Evolutionary conservation across 2,888 invertebrate genomes (phyloP).

Genomic region (Netelia inedita): DNA sequence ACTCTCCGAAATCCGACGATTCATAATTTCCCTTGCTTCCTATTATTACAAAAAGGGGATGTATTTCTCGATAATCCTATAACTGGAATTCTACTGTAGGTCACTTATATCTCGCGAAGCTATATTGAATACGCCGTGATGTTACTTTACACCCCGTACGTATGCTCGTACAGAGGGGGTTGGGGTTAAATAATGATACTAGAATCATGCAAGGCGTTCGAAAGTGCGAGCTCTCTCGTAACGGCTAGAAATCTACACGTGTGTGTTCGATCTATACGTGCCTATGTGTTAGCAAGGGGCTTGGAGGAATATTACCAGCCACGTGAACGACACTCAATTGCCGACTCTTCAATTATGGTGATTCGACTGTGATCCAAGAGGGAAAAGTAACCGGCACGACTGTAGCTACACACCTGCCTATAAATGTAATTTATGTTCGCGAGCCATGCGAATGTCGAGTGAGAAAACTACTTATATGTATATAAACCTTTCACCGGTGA

Average conservation of each 20-base stretch:
- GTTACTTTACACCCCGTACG: constrained; percentile 22
- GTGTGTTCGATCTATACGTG: constrained; percentile 34
- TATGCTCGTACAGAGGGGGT: not conserved
- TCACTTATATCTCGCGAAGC: constrained; percentile 18
- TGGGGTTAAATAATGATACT: constrained; percentile 6
- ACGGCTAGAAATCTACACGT: constrained; percentile 22
- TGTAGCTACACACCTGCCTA: constrained; percentile 64
- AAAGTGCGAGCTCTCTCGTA: constrained; percentile 44
- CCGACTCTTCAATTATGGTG: constrained; percentile 71
- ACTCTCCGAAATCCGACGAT: too few species aligned
- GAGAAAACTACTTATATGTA: constrained; percentile 2
- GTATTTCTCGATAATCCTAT: not conserved
- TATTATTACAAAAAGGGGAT: not conserved
- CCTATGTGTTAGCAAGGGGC: constrained; percentile 41
- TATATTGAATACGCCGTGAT: constrained; percentile 45
- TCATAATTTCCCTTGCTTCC: too few species aligned
- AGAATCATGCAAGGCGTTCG: constrained; percentile 46
- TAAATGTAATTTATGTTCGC: constrained; percentile 71
- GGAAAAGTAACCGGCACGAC: constrained; percentile 68
- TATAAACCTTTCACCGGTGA: constrained; percentile 35
- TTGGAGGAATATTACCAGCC: constrained; percentile 29
- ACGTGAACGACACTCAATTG: constrained; percentile 69
- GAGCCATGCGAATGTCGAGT: constrained; percentile 65
- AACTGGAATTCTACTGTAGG: constrained; percentile 1
- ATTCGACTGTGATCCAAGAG: constrained; percentile 68